These are phyloP conservation scores for Chrysolina haemoptera DNA, from an alignment of 2,888 invertebrate genomes.

Conservation along the genomic window DNA sequence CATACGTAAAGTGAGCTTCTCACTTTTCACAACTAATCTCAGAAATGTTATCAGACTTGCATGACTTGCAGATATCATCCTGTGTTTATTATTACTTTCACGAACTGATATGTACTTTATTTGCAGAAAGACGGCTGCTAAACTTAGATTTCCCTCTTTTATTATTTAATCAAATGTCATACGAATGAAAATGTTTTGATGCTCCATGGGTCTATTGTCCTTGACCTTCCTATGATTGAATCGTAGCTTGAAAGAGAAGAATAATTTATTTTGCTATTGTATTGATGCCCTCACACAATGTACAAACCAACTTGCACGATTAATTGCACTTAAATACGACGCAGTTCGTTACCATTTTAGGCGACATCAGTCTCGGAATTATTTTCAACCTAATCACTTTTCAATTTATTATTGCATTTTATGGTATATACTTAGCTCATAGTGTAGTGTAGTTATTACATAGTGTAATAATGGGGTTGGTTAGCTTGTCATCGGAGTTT, in stretches of 20 bases:
- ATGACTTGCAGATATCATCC: too few relatives aligned
- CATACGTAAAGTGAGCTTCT: too few relatives aligned
- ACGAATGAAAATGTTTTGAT: not conserved
- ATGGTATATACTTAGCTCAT: too few relatives aligned
- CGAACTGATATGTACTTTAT: not conserved
- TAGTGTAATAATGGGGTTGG: too few relatives aligned
- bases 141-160: not conserved
- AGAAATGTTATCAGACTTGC: too few relatives aligned
- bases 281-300: not conserved
- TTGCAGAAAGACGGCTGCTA: not conserved
- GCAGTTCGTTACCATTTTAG: not conserved
- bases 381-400: not conserved
- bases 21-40: too few relatives aligned
- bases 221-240: conserved; percentile 3
- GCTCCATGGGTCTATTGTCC: not conserved
- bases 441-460: too few relatives aligned
- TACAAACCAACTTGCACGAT: not conserved
- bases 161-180: not conserved
- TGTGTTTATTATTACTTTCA: not conserved
- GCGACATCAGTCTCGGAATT: not conserved
- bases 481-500: too few relatives aligned
- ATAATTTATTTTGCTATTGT: not conserved
- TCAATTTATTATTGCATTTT: not conserved
- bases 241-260: not conserved
- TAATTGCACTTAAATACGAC: too few relatives aligned